Evolutionary conservation across 2,113 vertebrate species (phyloP).

Genomic region (Eupsittula cactorum): DNA sequence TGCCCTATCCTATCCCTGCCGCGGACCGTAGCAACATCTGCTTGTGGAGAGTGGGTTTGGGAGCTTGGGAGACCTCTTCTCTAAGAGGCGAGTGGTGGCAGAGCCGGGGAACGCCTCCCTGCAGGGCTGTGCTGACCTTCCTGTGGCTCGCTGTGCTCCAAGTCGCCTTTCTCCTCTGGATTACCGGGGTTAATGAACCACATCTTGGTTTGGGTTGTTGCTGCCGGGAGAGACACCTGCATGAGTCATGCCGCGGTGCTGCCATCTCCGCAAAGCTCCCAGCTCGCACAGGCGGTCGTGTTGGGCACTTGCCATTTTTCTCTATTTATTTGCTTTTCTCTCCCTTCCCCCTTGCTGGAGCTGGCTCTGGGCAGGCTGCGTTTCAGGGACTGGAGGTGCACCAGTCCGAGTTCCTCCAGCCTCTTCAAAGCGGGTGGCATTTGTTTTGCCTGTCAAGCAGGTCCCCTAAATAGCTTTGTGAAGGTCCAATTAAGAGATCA

Average conservation of each 20-base stretch:
- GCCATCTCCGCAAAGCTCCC: slow-evolving; percentile 24
- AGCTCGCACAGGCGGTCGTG: neutral
- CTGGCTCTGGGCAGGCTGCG: neutral
- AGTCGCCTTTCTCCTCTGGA: neutral
- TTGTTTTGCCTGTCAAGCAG: no score
- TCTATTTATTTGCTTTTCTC: slow-evolving; percentile 13
- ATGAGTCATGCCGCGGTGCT: slow-evolving; percentile 1
- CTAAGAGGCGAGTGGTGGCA: neutral
- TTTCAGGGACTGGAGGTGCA: neutral
- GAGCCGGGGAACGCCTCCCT: neutral
- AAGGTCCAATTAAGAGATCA: slow-evolving; percentile 47
- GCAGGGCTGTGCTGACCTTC: neutral
- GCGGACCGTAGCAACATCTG: neutral
- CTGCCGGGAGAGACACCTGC: slow-evolving; percentile 36
- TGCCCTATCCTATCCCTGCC: neutral
- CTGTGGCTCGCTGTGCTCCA: rapidly evolving
- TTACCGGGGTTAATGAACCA: neutral
- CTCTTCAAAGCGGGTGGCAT: neutral
- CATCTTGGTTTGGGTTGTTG: neutral
- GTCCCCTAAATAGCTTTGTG: neutral
- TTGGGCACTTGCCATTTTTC: slow-evolving; percentile 33
- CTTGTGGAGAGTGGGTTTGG: neutral
- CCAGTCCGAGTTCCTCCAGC: neutral
- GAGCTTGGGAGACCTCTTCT: neutral
- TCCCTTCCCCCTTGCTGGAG: neutral